Percentiles rank a stretch among this genome's conserved stretches.
Evolutionary conservation across 2,888 invertebrate genomes (phyloP).

Genomic region (Cenopis cana): DNA sequence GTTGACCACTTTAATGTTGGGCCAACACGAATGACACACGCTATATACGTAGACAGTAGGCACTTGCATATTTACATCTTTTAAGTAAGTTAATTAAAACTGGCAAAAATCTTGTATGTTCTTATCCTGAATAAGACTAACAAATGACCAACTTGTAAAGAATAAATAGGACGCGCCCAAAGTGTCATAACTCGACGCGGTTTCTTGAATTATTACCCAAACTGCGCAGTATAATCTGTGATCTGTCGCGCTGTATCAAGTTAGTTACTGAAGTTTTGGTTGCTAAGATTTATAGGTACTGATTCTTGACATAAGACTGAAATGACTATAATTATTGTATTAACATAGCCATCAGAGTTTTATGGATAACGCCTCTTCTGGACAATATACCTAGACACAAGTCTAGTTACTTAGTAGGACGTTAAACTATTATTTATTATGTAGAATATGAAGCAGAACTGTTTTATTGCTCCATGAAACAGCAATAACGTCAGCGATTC

Average conservation of each 20-base stretch:
- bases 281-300: neutral
- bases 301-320: neutral
- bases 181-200: neutral
- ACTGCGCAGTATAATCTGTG: neutral
- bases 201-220: neutral
- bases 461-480: conserved; percentile 35
- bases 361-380: neutral
- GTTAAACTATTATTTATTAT: conserved; percentile 25
- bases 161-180: neutral
- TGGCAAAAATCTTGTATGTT: neutral
- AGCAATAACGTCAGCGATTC: conserved; percentile 30
- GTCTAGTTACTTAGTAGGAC: conserved; percentile 6
- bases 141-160: neutral
- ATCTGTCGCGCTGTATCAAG: too few species aligned
- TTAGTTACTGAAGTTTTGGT: neutral
- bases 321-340: neutral
- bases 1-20: too few species aligned
- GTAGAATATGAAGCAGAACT: conserved; percentile 32
- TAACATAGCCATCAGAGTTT: neutral
- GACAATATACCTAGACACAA: too few species aligned
- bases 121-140: neutral
- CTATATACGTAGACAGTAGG: too few species aligned
- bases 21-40: too few species aligned
- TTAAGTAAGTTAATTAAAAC: neutral
- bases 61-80: too few species aligned